Percentiles rank a stretch among this genome's conserved stretches.
Conservation (phyloP, 2,113 vertebrate genomes). For the Caranx melampygus region DNA sequence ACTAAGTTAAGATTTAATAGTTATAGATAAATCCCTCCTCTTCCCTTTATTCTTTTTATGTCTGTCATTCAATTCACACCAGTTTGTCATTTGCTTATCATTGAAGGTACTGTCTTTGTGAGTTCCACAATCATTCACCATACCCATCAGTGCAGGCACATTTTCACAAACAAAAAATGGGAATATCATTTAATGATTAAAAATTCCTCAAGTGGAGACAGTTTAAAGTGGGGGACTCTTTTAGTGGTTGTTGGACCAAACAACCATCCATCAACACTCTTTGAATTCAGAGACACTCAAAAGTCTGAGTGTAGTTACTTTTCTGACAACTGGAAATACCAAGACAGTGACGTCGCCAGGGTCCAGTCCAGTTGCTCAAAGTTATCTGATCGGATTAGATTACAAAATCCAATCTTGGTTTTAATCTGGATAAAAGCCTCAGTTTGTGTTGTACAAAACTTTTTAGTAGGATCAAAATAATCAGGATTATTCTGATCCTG, state of each 20-base stretch:
- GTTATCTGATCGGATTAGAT: no score
- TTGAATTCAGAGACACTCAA: not conserved
- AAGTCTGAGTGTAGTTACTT: not conserved
- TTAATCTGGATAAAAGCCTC: no score
- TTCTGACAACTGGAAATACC: not conserved
- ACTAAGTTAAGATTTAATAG: constrained; percentile 27
- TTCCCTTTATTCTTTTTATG: constrained; percentile 26
- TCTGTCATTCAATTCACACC: constrained; percentile 23
- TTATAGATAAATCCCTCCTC: constrained; percentile 12
- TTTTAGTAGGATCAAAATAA: no score
- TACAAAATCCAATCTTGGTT: no score
- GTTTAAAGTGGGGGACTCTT: not conserved
- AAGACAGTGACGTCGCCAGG: not conserved
- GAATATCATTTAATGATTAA: not conserved
- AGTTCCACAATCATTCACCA: not conserved
- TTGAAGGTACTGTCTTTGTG: not conserved
- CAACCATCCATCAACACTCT: no score
- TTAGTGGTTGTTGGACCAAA: not conserved
- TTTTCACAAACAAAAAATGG: not conserved
- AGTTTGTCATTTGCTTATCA: constrained; percentile 3
- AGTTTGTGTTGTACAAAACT: no score
- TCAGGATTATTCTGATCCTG: no score
- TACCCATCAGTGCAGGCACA: not conserved
- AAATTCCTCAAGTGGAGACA: not conserved
- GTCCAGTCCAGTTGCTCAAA: no score